Evolutionary conservation across 2,888 invertebrate genomes (phyloP).

Genomic region (Lithophane semibrunnea): DNA sequence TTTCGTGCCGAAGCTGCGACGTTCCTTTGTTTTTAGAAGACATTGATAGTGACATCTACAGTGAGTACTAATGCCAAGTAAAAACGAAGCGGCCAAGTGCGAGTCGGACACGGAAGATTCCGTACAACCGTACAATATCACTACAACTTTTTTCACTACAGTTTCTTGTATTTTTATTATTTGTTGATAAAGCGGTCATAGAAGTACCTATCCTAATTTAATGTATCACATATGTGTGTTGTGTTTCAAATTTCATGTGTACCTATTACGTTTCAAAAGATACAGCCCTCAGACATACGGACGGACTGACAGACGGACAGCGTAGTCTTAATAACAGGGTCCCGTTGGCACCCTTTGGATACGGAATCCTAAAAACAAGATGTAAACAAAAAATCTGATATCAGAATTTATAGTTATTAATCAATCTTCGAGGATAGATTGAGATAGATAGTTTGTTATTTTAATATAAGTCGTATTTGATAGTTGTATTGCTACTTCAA

Average conservation of each 20-base stretch:
- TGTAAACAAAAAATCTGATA: neutral
- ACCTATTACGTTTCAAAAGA: neutral
- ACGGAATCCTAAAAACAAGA: neutral
- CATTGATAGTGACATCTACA: neutral
- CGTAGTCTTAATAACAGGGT: neutral
- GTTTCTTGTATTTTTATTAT: neutral
- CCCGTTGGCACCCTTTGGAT: no score
- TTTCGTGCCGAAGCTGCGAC: neutral
- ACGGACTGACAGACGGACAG: no score
- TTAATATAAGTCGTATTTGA: neutral
- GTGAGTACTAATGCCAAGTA: neutral
- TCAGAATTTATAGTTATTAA: neutral
- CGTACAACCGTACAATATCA: neutral
- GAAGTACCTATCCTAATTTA: neutral
- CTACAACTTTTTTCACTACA: no score
- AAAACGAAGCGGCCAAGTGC: no score
- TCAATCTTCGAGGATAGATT: neutral
- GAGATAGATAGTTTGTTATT: neutral
- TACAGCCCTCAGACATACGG: no score
- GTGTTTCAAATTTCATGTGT: no score
- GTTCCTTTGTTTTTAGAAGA: conserved; percentile 5
- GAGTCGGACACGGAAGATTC: neutral
- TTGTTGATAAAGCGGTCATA: neutral
- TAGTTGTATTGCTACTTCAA: conserved; percentile 47
- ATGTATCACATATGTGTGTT: no score